These are phyloP conservation scores for Ennomos fuscantarius DNA, from an alignment of 2,888 invertebrate genomes.

Conservation along the genomic window DNA sequence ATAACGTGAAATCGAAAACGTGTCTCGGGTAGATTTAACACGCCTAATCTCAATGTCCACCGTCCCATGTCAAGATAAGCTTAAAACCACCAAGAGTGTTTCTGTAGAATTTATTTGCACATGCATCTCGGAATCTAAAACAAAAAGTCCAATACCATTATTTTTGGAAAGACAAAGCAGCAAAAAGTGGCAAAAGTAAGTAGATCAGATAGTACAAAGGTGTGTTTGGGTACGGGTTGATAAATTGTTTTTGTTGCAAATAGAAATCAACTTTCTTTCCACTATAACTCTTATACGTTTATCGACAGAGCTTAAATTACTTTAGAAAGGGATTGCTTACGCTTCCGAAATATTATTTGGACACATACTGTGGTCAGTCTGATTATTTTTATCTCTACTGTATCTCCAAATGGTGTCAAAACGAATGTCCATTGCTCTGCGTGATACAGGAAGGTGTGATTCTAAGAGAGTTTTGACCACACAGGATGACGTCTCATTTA, in stretches of 20 bases:
- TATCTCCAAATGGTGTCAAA: conserved; percentile 81
- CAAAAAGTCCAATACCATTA: conserved; percentile 74
- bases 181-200: conserved; percentile 73
- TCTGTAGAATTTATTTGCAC: conserved; percentile 77
- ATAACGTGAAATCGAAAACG: conserved; percentile 56
- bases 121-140: conserved; percentile 66
- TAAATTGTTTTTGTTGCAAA: conserved; percentile 68
- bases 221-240: conserved; percentile 69
- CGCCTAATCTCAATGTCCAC: conserved; percentile 65
- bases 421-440: conserved; percentile 77
- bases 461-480: conserved; percentile 72
- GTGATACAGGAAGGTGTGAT: conserved; percentile 79
- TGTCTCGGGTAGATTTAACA: conserved; percentile 63
- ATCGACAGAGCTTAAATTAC: conserved; percentile 42
- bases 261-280: conserved; percentile 21
- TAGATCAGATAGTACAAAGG: conserved; percentile 79
- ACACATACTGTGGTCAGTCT: conserved; percentile 71
- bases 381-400: conserved; percentile 76
- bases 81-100: conserved; percentile 57
- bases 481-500: conserved; percentile 78
- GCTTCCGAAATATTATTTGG: conserved; percentile 41
- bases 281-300: background rate
- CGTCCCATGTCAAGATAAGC: conserved; percentile 63
- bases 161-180: conserved; percentile 67
- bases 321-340: conserved; percentile 11